Percentiles rank a stretch among this genome's conserved stretches.
These are phyloP conservation scores for Gasterosteus aculeatus DNA, from an alignment of 2,113 vertebrate genomes.

Conservation along the genomic window DNA sequence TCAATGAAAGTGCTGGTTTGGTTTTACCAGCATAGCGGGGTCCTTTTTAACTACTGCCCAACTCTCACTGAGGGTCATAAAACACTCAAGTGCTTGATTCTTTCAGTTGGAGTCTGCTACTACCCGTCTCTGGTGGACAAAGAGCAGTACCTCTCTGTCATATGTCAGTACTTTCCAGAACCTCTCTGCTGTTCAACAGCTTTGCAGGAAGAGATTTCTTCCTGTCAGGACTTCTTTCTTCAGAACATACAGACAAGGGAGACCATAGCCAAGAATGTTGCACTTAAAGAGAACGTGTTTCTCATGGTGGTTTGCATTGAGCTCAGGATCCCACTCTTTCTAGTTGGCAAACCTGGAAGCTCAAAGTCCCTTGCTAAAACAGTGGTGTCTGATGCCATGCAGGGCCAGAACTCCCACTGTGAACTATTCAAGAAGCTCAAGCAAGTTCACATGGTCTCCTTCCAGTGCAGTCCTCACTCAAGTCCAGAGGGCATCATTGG, in stretches of 20 bases:
- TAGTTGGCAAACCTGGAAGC: slow-evolving; percentile 85
- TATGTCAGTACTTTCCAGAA: slow-evolving; percentile 69
- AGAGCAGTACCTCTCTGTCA: slow-evolving; percentile 65
- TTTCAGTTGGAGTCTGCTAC: slow-evolving; percentile 83
- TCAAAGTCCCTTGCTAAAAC: slow-evolving; percentile 86
- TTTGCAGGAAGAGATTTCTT: slow-evolving; percentile 72
- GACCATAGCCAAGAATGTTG: slow-evolving; percentile 79
- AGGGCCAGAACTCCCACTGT: slow-evolving; percentile 75
- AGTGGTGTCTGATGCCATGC: slow-evolving; percentile 82
- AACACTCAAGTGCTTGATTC: slow-evolving; percentile 74
- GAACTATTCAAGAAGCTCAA: slow-evolving; percentile 78
- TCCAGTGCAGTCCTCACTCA: slow-evolving; percentile 86
- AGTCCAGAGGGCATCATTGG: slow-evolving; percentile 84
- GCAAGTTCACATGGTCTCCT: slow-evolving; percentile 84
- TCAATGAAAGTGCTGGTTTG: slow-evolving; percentile 80
- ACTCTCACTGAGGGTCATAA: neutral
- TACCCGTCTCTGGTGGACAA: slow-evolving; percentile 79
- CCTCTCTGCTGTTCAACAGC: slow-evolving; percentile 31
- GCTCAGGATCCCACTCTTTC: slow-evolving; percentile 83
- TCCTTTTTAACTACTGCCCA: slow-evolving; percentile 50
- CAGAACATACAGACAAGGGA: slow-evolving; percentile 72
- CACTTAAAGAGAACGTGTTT: slow-evolving; percentile 85
- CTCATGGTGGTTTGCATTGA: slow-evolving; percentile 85
- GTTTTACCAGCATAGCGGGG: slow-evolving; percentile 75
- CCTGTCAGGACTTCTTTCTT: slow-evolving; percentile 79